Conservation (phyloP, 1,140 invertebrate genomes). For the Lamellibrachia luymesi region DNA sequence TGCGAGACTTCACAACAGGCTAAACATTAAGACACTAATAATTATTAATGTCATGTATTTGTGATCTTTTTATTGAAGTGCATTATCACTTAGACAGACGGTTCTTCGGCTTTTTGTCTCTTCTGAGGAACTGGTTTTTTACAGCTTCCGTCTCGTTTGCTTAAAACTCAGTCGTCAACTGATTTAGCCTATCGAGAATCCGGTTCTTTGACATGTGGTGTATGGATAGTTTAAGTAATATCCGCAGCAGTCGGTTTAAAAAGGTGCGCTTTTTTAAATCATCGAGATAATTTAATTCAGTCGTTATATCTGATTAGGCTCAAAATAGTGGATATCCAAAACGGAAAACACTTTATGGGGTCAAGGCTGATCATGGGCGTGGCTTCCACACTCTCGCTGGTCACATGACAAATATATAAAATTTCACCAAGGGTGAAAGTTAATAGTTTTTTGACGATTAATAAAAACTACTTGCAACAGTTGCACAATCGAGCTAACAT, state of each 20-base stretch:
- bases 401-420: too few relatives aligned
- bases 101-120: background rate
- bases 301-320: too few relatives aligned
- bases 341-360: too few relatives aligned
- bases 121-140: background rate
- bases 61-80: background rate
- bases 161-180: background rate
- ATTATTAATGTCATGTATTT: background rate
- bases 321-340: too few relatives aligned
- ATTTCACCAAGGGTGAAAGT: too few relatives aligned
- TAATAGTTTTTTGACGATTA: too few relatives aligned
- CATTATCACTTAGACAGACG: background rate
- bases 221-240: background rate
- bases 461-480: too few relatives aligned
- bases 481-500: background rate
- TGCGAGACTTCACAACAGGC: background rate
- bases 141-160: background rate
- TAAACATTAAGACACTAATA: background rate
- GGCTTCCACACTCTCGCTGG: too few relatives aligned
- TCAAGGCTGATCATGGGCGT: too few relatives aligned
- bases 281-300: background rate
- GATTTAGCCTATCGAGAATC: too few relatives aligned
- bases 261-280: background rate
- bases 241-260: background rate
- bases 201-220: background rate